Evolutionary conservation across 2,797 vertebrate species (phyloP).

Genomic region (Pipistrellus pipistrellus): DNA sequence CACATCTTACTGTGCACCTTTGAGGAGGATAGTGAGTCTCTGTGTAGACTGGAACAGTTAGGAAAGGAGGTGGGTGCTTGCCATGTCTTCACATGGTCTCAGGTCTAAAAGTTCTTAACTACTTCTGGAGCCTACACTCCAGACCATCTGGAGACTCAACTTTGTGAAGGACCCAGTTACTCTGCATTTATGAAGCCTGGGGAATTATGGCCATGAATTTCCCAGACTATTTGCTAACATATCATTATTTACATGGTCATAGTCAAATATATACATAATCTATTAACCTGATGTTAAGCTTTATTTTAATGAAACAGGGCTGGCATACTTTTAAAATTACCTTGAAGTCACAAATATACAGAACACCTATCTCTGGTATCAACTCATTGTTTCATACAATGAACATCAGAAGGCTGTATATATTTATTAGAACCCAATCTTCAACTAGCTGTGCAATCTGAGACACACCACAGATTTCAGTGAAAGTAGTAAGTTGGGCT

Average conservation of each 20-base stretch:
- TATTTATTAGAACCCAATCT: neutral
- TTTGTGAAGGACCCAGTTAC: neutral
- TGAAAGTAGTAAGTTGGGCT: neutral
- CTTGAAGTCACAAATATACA: neutral
- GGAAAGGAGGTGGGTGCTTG: neutral
- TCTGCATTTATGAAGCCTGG: neutral
- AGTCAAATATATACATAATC: neutral
- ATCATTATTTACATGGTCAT: neutral
- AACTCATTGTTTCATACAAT: neutral
- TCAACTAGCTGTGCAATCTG: neutral
- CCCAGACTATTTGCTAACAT: neutral
- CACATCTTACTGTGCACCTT: accelerated
- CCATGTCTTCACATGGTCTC: neutral
- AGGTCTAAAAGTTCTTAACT: neutral
- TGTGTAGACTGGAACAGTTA: neutral
- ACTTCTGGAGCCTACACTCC: neutral
- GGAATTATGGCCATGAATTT: neutral
- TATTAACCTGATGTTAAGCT: neutral
- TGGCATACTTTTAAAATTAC: neutral
- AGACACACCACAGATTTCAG: neutral
- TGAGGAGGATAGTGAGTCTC: neutral
- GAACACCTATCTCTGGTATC: neutral
- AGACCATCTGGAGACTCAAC: neutral
- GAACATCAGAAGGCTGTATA: neutral
- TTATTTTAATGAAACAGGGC: constrained; percentile 3